Conservation (phyloP, 2,797 vertebrate species). For the Octomys mimax region DNA sequence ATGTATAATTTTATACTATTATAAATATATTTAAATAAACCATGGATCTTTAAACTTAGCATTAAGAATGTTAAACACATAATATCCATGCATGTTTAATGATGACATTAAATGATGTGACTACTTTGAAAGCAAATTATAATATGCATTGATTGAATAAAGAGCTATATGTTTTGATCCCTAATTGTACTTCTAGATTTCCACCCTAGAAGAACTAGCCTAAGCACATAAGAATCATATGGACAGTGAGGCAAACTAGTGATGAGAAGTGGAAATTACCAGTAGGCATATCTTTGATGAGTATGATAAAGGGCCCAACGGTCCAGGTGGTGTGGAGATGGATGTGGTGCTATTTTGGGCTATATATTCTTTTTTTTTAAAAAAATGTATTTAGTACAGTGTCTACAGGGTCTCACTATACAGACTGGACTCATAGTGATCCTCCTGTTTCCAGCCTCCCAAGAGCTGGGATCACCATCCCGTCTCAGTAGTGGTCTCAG, state of each 20-base stretch:
- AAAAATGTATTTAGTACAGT: too few species aligned
- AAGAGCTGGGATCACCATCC: too few species aligned
- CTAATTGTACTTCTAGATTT: neutral
- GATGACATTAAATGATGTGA: neutral
- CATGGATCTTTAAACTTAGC: neutral
- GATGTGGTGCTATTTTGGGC: neutral
- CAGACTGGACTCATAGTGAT: too few species aligned
- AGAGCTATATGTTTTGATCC: neutral
- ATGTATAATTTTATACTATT: neutral
- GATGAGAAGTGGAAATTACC: neutral
- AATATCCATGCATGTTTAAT: neutral
- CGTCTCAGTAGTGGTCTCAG: too few species aligned
- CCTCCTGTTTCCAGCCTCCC: too few species aligned
- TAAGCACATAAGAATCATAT: neutral
- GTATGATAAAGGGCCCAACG: neutral
- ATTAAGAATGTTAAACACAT: neutral
- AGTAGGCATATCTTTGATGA: neutral
- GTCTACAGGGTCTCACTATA: too few species aligned
- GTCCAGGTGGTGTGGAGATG: neutral
- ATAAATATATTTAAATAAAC: neutral
- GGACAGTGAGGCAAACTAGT: neutral
- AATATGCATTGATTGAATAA: neutral
- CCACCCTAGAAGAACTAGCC: neutral
- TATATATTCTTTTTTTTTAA: neutral
- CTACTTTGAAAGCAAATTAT: constrained; percentile 14